Base-by-base conservation (phyloP, 2,113 vertebrate species). In the Paradisaea rubra region DNA sequence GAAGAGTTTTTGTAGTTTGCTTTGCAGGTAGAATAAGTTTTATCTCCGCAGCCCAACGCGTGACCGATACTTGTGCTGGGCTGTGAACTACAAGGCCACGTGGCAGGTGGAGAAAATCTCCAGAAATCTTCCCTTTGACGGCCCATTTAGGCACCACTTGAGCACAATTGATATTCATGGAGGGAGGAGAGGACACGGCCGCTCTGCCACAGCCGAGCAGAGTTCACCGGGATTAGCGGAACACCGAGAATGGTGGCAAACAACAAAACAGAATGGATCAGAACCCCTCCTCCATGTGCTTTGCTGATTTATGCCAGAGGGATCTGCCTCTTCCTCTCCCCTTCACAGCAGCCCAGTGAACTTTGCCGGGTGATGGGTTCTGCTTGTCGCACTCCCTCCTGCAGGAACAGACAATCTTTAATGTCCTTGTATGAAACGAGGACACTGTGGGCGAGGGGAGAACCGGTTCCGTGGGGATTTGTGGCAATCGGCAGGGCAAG, bases 391-490 rank as follows among this genome's bases (percentile, higher is more conserved):
- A n/a, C 93, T 85, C 70, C 37, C 9, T 42, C 66, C 35, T 18
- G 74, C 71, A 47, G 54, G 76, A 47, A 13, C 0, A 13, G 49
- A 33, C 14, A 3, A 28, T 6, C 12, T 10, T 28, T 3, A 3
- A 35, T 0, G 31, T 31, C 60, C 54, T 44, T 2, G 60, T 13
- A 6, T 39, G 13, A 41, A 88, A 39, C 5, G 0, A 9, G 19
- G 7, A 2, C 33, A 0, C 15, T 0, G 0, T 1, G 27, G 35
- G 65, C 0, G 35, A 64, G 80, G 61, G 9, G 16, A n/a, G 42
- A 37, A n/a, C 3, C 4, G 23, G 31, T 4, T 69, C 70, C 12
- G 2, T 1, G 31, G 85, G 81, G 27, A 20, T 18, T 28, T 35
- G 64, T 8, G 49, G 50, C 47, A 0, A 1, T 1, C 30, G 9